A percentile compares a stretch with the other conserved stretches of the same genome.
These are phyloP conservation scores for Sialia sialis DNA, from an alignment of 2,113 vertebrate species.

Conservation along the genomic window DNA sequence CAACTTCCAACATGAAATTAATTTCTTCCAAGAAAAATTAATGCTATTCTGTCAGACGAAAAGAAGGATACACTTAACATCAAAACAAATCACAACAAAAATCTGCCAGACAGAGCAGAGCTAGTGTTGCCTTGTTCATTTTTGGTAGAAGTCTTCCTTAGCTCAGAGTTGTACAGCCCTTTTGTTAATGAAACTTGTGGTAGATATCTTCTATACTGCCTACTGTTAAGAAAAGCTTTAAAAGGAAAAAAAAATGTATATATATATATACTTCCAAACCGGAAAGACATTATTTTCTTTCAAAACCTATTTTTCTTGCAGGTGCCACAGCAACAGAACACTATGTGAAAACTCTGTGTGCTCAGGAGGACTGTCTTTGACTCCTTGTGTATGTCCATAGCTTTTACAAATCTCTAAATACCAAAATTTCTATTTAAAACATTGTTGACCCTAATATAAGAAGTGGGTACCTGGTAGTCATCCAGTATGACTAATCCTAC, in stretches of 20 bases:
- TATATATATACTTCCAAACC: not conserved
- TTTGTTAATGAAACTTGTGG: not conserved
- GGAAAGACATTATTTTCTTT: not conserved
- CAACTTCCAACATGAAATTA: not conserved
- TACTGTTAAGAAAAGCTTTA: not conserved
- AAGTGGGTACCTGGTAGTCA: not conserved
- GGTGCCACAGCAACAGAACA: not conserved
- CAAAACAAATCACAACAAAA: not conserved
- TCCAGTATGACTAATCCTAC: not conserved
- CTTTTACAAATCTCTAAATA: not conserved
- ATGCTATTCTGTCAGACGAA: not conserved
- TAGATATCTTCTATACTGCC: not conserved
- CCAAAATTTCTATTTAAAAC: not conserved
- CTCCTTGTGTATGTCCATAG: not conserved
- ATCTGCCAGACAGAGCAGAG: not conserved
- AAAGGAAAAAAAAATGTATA: not conserved
- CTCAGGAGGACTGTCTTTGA: not conserved
- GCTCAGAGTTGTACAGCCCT: not conserved
- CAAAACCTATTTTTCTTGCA: not conserved
- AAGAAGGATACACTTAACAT: not conserved
- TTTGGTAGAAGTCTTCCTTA: not conserved
- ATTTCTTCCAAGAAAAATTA: not conserved
- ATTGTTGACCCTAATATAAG: not conserved
- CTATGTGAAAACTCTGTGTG: not conserved
- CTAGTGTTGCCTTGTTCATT: not conserved